Conservation (phyloP, 2,113 vertebrate species). For the Willisornis vidua region DNA sequence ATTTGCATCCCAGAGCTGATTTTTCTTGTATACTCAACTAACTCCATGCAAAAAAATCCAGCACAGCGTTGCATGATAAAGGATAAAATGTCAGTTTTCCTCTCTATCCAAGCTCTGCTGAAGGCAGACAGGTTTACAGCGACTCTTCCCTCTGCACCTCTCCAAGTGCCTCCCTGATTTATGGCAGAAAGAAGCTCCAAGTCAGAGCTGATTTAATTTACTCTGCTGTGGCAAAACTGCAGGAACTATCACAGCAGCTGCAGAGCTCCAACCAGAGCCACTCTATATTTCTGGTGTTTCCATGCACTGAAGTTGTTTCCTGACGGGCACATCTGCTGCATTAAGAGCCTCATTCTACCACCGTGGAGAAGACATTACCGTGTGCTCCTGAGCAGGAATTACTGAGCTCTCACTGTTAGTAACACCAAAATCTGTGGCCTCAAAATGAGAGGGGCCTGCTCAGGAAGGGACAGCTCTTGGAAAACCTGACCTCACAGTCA, state of each 20-base stretch:
- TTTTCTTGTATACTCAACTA: not conserved
- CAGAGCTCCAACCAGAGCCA: not conserved
- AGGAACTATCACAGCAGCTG: not conserved
- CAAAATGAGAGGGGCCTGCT: not conserved
- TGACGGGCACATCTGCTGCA: constrained; percentile 21
- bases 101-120: not conserved
- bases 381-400: not conserved
- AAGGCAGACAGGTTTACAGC: not conserved
- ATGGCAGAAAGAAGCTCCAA: not conserved
- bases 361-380: not conserved
- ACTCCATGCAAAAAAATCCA: not conserved
- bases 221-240: not conserved
- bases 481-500: not conserved
- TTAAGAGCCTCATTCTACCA: not conserved
- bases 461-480: not conserved
- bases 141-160: not conserved
- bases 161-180: not conserved
- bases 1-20: not conserved
- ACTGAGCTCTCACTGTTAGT: not conserved
- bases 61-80: not conserved
- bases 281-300: not conserved
- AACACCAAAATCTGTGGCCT: not conserved
- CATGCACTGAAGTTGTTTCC: not conserved
- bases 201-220: not conserved
- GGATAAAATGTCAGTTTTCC: not conserved